Conservation (phyloP, 2,888 invertebrate genomes). For the Theretra japonica region DNA sequence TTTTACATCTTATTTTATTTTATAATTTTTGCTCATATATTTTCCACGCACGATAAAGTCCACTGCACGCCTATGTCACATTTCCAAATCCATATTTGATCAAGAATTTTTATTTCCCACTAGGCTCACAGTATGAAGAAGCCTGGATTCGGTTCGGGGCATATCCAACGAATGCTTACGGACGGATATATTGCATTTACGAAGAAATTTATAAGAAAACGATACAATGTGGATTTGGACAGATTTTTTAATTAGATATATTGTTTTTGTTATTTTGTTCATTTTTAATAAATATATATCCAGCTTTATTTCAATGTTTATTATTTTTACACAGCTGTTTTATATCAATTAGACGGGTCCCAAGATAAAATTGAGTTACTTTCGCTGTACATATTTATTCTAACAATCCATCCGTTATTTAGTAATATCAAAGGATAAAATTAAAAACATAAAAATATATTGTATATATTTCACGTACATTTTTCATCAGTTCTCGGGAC, state of each 20-base stretch:
- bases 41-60: not conserved
- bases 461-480: too few species aligned
- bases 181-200: constrained; percentile 71
- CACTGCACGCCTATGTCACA: constrained; percentile 31
- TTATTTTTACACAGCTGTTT: constrained; percentile 36
- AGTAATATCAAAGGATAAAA: too few species aligned
- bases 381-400: too few species aligned
- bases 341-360: too few species aligned
- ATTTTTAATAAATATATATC: constrained; percentile 71
- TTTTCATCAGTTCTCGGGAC: too few species aligned
- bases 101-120: constrained; percentile 68
- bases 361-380: too few species aligned
- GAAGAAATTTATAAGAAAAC: constrained; percentile 57
- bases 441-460: too few species aligned
- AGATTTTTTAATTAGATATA: constrained; percentile 31
- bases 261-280: constrained; percentile 61
- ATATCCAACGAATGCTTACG: constrained; percentile 56
- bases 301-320: constrained; percentile 55
- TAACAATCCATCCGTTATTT: too few species aligned
- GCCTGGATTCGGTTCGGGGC: constrained; percentile 58
- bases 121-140: constrained; percentile 83
- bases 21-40: not conserved
- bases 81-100: constrained; percentile 80
- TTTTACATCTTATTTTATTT: not conserved
- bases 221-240: constrained; percentile 74